Base-by-base conservation (phyloP, 2,797 vertebrate genomes). In the Hoplostethus atlanticus region DNA sequence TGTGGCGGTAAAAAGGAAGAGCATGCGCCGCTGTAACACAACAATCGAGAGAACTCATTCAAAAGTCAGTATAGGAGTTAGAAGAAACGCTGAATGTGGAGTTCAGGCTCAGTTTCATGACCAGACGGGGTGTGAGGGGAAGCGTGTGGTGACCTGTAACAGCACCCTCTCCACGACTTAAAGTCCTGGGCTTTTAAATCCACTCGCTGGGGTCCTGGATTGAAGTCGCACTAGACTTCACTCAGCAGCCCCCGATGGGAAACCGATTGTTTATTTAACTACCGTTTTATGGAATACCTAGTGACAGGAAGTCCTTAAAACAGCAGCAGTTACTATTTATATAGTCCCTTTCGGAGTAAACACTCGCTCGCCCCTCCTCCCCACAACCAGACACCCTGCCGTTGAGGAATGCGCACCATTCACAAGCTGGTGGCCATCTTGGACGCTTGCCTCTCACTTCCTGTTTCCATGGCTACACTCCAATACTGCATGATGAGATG, bases 261-360 rank as follows among this genome's bases (percentile, higher is more conserved):
- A 85, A 80, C 69, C 5, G 83, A 88, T 88, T 95, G 93, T 94
- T 95, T 94, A 89, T 94, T 95, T 94, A 93, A 95, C 91, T 92
- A 84, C 89, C 92, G 90, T 87, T 93, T 93, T 93, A 93, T 91
- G 92, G 89, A 93, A 94, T 91, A 94, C 89, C 85, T 77, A 93
- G 89, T 90, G 84, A 94, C 92, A 94, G 93, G 92, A 94, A 94
- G 93, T 93, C 89, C 92, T 94, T 94, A 93, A 94, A 95, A 93
- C 95, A 95, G 93, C 91, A 92, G 91, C 92, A 91, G 86, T 91
- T 91, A 84, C 93, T 94, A 93, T 96, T 95, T 94, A 94, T 94
- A 92, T 91, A 93, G 93, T 91, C 87, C 80, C 81, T 89, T 91
- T 91, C 88, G 83, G 88, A 93, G 92, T 94, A 95, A 94, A 95